Evolutionary conservation across 2,113 vertebrate species (phyloP).

Genomic region (Anguilla japonica): DNA sequence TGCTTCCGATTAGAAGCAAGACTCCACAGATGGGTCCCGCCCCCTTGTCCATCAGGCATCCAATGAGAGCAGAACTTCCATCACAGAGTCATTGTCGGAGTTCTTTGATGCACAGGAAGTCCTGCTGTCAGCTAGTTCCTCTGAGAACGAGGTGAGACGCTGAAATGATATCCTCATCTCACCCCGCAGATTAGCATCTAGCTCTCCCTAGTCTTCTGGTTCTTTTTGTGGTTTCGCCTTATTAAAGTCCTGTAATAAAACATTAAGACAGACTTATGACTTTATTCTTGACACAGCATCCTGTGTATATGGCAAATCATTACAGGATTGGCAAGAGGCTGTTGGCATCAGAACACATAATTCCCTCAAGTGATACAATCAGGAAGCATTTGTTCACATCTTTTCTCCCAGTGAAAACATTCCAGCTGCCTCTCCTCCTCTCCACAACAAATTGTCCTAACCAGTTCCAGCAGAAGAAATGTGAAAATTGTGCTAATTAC

Average conservation of each 20-base stretch:
- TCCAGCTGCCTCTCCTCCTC: conserved; percentile 14
- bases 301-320: neutral
- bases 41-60: conserved; percentile 88
- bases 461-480: conserved; percentile 47
- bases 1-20: conserved; percentile 71
- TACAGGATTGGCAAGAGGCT: neutral
- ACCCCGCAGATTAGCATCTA: neutral
- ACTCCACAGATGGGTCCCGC: conserved; percentile 73
- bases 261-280: neutral
- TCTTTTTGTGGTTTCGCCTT: neutral
- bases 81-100: conserved; percentile 91
- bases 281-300: neutral
- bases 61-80: conserved; percentile 89
- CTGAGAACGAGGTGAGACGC: conserved; percentile 89
- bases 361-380: neutral
- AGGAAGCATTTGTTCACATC: neutral
- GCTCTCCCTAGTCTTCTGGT: neutral
- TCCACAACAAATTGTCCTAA: neutral
- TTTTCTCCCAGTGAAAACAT: neutral
- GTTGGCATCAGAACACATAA: neutral
- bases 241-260: neutral
- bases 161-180: neutral
- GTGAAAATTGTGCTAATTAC: conserved; percentile 58
- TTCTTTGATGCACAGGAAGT: conserved; percentile 98
- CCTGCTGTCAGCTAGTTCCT: conserved; percentile 91